A percentile compares a stretch with the other conserved stretches of the same genome.
These are phyloP conservation scores for Mesorhabditis spiculigera DNA, from an alignment of 2,888 invertebrate genomes.

Conservation along the genomic window DNA sequence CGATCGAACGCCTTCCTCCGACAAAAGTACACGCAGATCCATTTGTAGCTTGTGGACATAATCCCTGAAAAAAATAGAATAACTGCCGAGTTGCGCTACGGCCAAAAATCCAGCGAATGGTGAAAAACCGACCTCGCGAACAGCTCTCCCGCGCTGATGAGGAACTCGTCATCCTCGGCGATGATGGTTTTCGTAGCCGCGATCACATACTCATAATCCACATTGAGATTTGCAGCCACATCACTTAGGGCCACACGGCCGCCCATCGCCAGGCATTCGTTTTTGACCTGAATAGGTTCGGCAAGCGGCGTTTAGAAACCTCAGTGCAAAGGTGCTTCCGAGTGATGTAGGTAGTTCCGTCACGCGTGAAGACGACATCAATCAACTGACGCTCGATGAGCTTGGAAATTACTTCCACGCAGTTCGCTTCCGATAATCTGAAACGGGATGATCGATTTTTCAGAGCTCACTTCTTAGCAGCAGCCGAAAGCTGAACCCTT, in stretches of 20 bases:
- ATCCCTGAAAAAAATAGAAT: constrained; percentile 24
- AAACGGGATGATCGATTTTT: constrained; percentile 41
- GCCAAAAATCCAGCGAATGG: background rate
- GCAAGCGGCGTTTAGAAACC: constrained; percentile 59
- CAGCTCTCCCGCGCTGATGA: constrained; percentile 82
- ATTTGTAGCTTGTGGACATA: constrained; percentile 30
- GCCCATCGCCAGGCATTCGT: constrained; percentile 51
- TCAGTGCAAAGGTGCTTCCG: constrained; percentile 79
- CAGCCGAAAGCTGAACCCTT: constrained; percentile 84
- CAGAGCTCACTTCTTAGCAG: constrained; percentile 74
- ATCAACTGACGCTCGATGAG: constrained; percentile 78
- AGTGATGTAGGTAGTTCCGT: constrained; percentile 96
- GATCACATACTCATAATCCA: constrained; percentile 79
- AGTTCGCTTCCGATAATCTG: constrained; percentile 92
- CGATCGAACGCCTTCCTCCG: constrained; percentile 11
- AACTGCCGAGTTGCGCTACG: background rate
- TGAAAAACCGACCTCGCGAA: constrained; percentile 68
- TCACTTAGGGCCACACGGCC: constrained; percentile 86
- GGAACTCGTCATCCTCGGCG: constrained; percentile 69
- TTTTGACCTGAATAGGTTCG: constrained; percentile 26
- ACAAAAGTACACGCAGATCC: constrained; percentile 23
- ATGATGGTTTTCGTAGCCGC: constrained; percentile 71
- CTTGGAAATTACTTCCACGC: constrained; percentile 88
- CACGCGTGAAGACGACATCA: constrained; percentile 87
- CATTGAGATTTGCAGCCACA: constrained; percentile 79